phyloP scores from a whole-genome alignment of 2,797 vertebrate genomes.

The Lepidocolaptes lacrymiger region DNA sequence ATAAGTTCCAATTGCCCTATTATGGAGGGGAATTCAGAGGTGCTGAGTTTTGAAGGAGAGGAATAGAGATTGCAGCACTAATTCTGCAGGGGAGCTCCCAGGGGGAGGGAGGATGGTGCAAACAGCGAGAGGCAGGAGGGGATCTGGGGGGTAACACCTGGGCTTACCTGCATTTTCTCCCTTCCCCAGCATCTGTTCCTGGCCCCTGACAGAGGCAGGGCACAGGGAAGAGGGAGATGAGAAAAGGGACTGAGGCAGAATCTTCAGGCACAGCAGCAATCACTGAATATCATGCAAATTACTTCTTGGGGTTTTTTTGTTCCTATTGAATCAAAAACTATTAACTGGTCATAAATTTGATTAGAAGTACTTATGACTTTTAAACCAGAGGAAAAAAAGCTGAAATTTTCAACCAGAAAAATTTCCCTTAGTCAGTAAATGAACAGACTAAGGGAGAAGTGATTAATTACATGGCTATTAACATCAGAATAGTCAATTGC shows the following conservation, averaged over 20 bases:
- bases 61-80: not conserved
- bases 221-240: not conserved
- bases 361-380: not conserved
- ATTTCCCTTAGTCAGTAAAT: not conserved
- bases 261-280: not conserved
- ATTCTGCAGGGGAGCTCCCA: not conserved
- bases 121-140: not conserved
- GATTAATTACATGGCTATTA: constrained; percentile 8
- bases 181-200: not conserved
- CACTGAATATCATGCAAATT: not conserved
- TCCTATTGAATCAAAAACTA: not conserved
- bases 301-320: not conserved
- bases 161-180: not conserved
- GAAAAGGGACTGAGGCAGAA: not conserved
- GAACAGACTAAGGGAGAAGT: not conserved
- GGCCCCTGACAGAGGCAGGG: not conserved
- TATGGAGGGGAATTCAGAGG: not conserved
- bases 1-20: not conserved
- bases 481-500: not conserved
- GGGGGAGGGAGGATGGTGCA: not conserved
- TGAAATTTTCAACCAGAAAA: not conserved
- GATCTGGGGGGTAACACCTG: not conserved
- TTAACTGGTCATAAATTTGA: not conserved
- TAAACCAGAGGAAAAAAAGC: fast-evolving
- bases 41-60: not conserved